These are phyloP conservation scores for Meganola albula DNA, from an alignment of 2,888 invertebrate species.

Conservation along the genomic window DNA sequence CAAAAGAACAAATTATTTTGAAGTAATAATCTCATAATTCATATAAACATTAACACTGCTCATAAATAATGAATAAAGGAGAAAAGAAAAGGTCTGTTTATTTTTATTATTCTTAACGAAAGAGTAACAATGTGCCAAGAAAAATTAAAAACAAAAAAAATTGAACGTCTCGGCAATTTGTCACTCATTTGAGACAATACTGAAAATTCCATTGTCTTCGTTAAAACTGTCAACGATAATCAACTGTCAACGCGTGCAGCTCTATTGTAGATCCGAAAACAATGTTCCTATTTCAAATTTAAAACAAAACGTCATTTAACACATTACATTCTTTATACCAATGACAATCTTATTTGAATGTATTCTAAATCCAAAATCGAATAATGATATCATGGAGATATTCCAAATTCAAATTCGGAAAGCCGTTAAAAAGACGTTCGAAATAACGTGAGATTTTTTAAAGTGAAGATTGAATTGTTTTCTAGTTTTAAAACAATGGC, in stretches of 20 bases:
- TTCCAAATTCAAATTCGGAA: constrained; percentile 29
- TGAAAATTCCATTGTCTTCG: constrained; percentile 53
- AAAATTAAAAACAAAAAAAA: constrained; percentile 34
- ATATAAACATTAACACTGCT: constrained; percentile 45
- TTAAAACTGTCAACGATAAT: constrained; percentile 49
- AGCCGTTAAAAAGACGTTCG: constrained; percentile 45
- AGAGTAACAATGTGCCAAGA: constrained; percentile 44
- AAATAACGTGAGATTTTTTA: constrained; percentile 49
- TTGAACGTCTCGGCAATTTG: constrained; percentile 49
- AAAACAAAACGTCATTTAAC: constrained; percentile 22
- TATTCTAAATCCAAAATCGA: constrained; percentile 18
- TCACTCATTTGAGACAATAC: constrained; percentile 53
- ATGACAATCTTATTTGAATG: constrained; percentile 26
- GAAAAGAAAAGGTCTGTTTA: constrained; percentile 30
- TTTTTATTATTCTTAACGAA: constrained; percentile 34
- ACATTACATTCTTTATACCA: no score
- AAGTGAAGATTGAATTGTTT: constrained; percentile 61
- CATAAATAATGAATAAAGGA: constrained; percentile 47
- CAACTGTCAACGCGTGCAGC: constrained; percentile 57
- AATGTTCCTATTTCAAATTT: constrained; percentile 37
- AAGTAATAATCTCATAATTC: constrained; percentile 55
- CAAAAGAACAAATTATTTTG: constrained; percentile 48
- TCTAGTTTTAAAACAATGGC: constrained; percentile 61
- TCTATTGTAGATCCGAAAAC: constrained; percentile 60
- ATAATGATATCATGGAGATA: constrained; percentile 27